Conservation (phyloP, 2,113 vertebrate species). For the Puma concolor region DNA sequence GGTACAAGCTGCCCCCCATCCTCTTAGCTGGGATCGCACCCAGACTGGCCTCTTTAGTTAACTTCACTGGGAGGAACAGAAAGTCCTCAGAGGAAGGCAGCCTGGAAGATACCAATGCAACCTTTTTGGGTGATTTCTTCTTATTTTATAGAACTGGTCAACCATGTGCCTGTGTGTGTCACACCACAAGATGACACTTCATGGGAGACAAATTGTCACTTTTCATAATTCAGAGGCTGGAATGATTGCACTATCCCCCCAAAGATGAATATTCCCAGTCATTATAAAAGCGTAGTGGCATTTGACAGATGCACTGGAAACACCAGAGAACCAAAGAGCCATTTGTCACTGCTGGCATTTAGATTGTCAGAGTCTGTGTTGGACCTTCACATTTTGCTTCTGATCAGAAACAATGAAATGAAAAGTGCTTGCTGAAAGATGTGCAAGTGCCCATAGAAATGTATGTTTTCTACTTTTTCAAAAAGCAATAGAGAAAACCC, state of each 20-base stretch:
- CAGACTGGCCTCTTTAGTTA: not conserved
- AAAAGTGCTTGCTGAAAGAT: not conserved
- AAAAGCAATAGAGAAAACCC: not conserved
- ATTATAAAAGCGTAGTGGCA: not conserved
- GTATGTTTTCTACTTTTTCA: not conserved
- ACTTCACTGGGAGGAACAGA: not conserved
- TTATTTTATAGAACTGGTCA: conserved; percentile 49
- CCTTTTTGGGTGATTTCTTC: not conserved
- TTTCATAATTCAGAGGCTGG: conserved; percentile 55
- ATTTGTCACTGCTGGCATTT: conserved; percentile 57
- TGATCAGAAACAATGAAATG: conserved; percentile 42
- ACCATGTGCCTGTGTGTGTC: not conserved
- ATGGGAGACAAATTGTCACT: conserved; percentile 34
- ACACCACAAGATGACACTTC: not conserved
- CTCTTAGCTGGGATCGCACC: fast-evolving
- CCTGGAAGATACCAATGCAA: not conserved
- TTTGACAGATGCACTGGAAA: conserved; percentile 56
- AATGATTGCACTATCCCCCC: not conserved
- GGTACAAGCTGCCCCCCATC: not conserved
- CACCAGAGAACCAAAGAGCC: not conserved
- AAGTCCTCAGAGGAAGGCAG: not conserved
- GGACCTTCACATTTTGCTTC: conserved; percentile 40
- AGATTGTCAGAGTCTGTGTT: not conserved
- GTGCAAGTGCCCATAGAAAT: not conserved
- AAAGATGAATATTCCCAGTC: conserved; percentile 1